Percentiles rank a stretch among this genome's conserved stretches.
Conservation (phyloP, 2,113 vertebrate genomes). For the Heloderma charlesbogerti region DNA sequence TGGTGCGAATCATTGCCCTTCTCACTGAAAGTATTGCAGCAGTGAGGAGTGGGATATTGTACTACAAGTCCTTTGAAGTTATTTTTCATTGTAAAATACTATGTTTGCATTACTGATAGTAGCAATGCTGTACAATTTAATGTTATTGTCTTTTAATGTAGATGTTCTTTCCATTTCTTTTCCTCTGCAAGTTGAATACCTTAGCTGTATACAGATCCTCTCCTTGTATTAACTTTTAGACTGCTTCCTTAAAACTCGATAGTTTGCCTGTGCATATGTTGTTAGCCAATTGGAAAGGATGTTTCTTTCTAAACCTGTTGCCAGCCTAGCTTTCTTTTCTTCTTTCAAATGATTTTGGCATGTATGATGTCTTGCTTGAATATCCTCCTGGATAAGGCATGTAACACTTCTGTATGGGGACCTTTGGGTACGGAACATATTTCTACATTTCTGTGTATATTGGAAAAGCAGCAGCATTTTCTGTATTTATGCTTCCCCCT, state of each 20-base stretch:
- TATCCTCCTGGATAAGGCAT: conserved; percentile 8
- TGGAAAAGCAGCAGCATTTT: neutral
- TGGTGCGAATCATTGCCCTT: neutral
- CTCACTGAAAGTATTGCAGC: neutral
- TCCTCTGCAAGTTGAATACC: neutral
- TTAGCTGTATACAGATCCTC: neutral
- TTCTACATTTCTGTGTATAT: neutral
- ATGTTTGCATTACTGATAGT: neutral
- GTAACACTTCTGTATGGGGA: neutral
- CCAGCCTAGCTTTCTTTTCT: conserved; percentile 18
- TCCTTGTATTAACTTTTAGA: neutral
- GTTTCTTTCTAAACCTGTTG: conserved; percentile 31
- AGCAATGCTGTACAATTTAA: neutral
- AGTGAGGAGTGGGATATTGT: neutral
- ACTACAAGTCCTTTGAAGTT: neutral
- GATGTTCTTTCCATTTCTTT: neutral
- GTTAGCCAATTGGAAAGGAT: neutral
- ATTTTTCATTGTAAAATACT: neutral
- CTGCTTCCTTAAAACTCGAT: neutral
- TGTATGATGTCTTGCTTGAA: neutral
- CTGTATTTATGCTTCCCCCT: neutral
- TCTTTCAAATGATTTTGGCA: conserved; percentile 30
- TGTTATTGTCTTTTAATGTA: neutral
- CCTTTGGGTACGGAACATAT: neutral
- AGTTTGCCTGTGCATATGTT: neutral